Percentiles rank a stretch among this genome's conserved stretches.
Evolutionary conservation across 1,140 invertebrate species (phyloP).

Genomic region (Eurosta solidaginis): DNA sequence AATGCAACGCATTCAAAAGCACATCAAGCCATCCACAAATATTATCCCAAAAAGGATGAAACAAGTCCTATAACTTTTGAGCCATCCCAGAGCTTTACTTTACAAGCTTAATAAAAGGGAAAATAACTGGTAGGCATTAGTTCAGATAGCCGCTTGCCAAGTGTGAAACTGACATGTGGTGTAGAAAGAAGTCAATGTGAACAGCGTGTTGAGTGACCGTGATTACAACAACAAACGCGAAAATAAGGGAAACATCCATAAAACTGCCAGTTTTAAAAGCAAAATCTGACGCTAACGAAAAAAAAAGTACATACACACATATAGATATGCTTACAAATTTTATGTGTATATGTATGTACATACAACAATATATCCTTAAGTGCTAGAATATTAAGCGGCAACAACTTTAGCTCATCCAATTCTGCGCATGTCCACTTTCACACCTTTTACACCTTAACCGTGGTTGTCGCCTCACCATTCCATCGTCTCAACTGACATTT

Average conservation of each 20-base stretch:
- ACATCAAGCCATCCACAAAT: not conserved
- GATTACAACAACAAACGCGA: not conserved
- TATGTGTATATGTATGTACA: not conserved
- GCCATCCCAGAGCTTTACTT: not conserved
- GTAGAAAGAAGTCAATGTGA: too few species aligned
- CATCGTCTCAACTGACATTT: not conserved
- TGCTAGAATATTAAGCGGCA: not conserved
- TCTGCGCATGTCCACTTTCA: not conserved
- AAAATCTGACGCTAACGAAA: not conserved
- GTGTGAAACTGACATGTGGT: conserved; percentile 34
- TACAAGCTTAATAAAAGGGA: not conserved
- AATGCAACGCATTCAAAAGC: conserved; percentile 10
- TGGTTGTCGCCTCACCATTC: not conserved
- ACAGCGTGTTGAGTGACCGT: not conserved
- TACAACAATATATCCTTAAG: not conserved
- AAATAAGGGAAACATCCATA: not conserved
- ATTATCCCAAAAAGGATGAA: not conserved
- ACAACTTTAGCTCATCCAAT: not conserved
- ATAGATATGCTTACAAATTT: not conserved
- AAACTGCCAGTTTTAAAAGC: not conserved
- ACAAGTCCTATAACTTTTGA: not conserved
- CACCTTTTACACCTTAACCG: not conserved
- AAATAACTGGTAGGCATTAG: not conserved
- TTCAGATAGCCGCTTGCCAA: not conserved
- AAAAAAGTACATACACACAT: not conserved